phyloP scores from a whole-genome alignment of 2,888 invertebrate genomes.

The Erpobdella octoculata region DNA sequence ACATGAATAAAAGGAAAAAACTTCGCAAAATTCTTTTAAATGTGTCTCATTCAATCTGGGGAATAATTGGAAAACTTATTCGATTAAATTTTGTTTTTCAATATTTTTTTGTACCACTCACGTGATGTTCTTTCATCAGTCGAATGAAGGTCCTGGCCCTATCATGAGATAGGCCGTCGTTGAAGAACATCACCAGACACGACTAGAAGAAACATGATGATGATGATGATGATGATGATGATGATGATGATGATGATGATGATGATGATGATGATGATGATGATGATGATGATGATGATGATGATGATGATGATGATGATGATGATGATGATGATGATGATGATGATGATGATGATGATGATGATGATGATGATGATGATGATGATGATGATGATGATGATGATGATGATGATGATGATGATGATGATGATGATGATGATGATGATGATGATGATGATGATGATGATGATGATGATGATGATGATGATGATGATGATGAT shows the following conservation, averaged over 20 bases:
- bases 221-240: background rate
- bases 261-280: background rate
- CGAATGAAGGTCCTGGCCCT: conserved; percentile 49
- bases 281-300: conserved; percentile 23
- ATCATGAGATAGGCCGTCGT: conserved; percentile 50
- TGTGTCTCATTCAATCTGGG: no score
- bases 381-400: background rate
- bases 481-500: conserved; percentile 3
- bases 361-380: background rate
- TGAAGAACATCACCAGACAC: conserved; percentile 53
- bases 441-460: conserved; percentile 3
- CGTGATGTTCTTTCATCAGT: conserved; percentile 45
- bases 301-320: background rate
- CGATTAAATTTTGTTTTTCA: no score
- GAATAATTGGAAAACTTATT: no score
- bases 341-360: background rate
- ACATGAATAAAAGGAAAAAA: no score
- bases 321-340: background rate
- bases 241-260: conserved; percentile 2
- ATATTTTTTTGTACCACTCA: no score
- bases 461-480: conserved; percentile 11
- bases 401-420: conserved; percentile 6
- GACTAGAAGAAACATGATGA: conserved; percentile 23
- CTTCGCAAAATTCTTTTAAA: no score
- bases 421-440: background rate